phyloP scores from a whole-genome alignment of 2,113 vertebrate species.

The Tupaia chinensis region DNA sequence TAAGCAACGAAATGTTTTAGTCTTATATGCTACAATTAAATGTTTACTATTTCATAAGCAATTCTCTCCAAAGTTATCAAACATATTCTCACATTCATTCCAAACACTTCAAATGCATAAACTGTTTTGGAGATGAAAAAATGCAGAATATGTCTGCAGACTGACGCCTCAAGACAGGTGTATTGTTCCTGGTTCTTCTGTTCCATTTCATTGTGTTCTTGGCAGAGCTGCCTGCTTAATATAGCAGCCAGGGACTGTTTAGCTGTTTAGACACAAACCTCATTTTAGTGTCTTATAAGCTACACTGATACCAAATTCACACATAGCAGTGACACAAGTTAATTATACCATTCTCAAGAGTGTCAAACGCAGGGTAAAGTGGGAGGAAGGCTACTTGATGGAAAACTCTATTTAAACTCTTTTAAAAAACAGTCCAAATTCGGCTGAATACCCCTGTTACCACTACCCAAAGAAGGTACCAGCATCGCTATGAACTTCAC shows the following conservation, averaged over 20 bases:
- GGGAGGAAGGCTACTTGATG: constrained; percentile 58
- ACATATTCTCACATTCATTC: background rate
- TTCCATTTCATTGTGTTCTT: constrained; percentile 13
- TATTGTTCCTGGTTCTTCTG: background rate
- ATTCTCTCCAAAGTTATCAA: background rate
- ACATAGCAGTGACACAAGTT: background rate
- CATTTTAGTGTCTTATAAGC: constrained; percentile 61
- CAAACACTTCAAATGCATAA: background rate
- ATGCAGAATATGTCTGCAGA: background rate
- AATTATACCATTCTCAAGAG: constrained; percentile 11
- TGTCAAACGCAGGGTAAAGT: constrained; percentile 22
- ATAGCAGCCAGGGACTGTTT: constrained; percentile 3
- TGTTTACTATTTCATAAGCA: background rate
- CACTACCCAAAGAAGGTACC: background rate
- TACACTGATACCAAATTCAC: constrained; percentile 46
- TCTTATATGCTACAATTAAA: constrained; percentile 19
- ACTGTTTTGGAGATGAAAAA: accelerated
- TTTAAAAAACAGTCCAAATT: background rate
- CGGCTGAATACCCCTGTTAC: background rate
- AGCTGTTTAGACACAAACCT: constrained; percentile 23
- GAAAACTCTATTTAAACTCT: background rate
- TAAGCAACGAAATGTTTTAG: background rate
- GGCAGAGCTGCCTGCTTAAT: background rate
- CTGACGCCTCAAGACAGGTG: background rate
- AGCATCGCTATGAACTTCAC: background rate